Evolutionary conservation across 2,797 vertebrate species (phyloP), one percentile per base, ranked within the genome.

Genomic region (Hippopotamyrus pictus): DNA sequence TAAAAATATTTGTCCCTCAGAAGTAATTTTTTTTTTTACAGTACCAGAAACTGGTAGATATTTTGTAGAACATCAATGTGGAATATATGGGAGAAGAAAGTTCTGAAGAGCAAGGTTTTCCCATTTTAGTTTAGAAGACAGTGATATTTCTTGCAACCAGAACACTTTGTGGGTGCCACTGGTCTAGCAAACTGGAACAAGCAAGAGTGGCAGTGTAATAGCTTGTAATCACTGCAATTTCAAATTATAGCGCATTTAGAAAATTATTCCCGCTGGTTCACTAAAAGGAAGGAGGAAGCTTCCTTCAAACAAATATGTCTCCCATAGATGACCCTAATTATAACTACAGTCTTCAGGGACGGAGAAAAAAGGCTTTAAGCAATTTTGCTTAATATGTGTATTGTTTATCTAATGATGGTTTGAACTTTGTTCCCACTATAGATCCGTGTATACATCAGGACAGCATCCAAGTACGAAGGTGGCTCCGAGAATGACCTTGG

Each of bases 361-460:
- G 46, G 76, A 41, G 41, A 50, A 86, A 51, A 51, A 25, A 29
- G 2, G 50, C 50, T 86, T 86, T 51, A 19, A 46, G 19, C 37
- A 82, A n/a, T 82, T 82, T 46, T n/a, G 17, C 3, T n/a, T 79
- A 8, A n/a, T 82, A 46, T 82, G 41, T 46, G 8, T 82, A 44
- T 8, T 46, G 76, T 22, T 82, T n/a, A 46, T 82, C 37, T n/a
- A 57, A 25, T 46, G 82, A 3, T 89, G 12, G 33, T 41, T 25
- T 73, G 8, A 84, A 29, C 19, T 89, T 88, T 88, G 51, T 37
- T 83, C 9, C 6, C 37, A 46, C 9, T 90, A 6, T 93, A 98
- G 97, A 92, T 97, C 92, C 92, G 92, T 0, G 95, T 96, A 65
- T 97, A 96, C 88, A 14, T 95, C 53, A 95, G 95, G 92, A 90